Percentiles rank a stretch among this genome's conserved stretches.
phyloP scores from a whole-genome alignment of 2,888 invertebrate genomes.

The Amphiduros pacificus region DNA sequence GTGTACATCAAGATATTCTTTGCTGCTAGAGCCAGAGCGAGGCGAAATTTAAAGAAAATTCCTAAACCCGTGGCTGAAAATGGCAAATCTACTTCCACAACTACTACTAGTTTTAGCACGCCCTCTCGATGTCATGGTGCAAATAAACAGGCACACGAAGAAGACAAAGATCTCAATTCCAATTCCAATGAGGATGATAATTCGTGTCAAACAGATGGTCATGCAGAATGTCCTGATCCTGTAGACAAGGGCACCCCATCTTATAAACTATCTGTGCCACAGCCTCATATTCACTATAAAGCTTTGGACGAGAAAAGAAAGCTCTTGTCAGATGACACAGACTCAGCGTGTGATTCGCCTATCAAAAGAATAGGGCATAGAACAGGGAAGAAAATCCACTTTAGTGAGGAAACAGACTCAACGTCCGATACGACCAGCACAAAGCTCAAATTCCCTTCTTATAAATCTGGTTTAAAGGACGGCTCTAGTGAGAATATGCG shows the following conservation, averaged over 20 bases:
- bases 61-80: neutral
- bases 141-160: neutral
- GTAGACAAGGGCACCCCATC: constrained; percentile 30
- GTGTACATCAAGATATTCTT: constrained; percentile 98
- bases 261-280: constrained; percentile 10
- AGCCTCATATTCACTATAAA: constrained; percentile 4
- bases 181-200: neutral
- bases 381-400: neutral
- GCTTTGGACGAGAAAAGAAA: constrained; percentile 33
- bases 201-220: neutral
- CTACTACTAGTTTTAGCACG: constrained; percentile 43
- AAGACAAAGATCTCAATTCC: constrained; percentile 1
- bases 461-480: constrained; percentile 1
- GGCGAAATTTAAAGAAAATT: constrained; percentile 62
- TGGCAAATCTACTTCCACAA: constrained; percentile 36
- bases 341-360: constrained; percentile 27
- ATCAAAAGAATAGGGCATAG: neutral
- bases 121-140: too few relatives aligned
- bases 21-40: constrained; percentile 89
- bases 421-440: constrained; percentile 4
- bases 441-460: neutral
- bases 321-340: constrained; percentile 37
- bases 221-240: constrained; percentile 26
- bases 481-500: constrained; percentile 15
- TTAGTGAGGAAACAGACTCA: constrained; percentile 25